Conservation (phyloP, 2,888 invertebrate genomes). For the Fabriciana adippe region DNA sequence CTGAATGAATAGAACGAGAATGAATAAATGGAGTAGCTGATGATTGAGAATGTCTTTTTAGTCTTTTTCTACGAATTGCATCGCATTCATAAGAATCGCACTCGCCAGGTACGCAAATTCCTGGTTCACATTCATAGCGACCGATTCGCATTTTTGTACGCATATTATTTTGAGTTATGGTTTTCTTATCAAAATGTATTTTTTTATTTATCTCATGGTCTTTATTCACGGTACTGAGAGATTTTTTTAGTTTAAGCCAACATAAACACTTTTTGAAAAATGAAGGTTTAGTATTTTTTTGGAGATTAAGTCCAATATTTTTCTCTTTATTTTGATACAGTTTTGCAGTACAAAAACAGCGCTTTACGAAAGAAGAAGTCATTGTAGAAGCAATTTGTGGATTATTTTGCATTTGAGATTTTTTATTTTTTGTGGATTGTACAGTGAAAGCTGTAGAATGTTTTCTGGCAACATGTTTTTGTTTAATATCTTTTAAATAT, state of each 20-base stretch:
- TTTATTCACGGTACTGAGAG: neutral
- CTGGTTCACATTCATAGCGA: slow-evolving; percentile 49
- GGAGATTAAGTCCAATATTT: slow-evolving; percentile 21
- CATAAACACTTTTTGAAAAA: slow-evolving; percentile 28
- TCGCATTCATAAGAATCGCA: slow-evolving; percentile 48
- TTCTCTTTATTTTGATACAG: slow-evolving; percentile 15
- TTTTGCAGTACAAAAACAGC: slow-evolving; percentile 36
- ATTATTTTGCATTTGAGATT: slow-evolving; percentile 21
- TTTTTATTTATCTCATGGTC: slow-evolving; percentile 17
- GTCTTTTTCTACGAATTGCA: slow-evolving; percentile 43
- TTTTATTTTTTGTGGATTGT: slow-evolving; percentile 3
- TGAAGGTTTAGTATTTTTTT: slow-evolving; percentile 15
- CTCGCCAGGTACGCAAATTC: slow-evolving; percentile 46
- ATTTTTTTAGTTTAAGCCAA: slow-evolving; percentile 22
- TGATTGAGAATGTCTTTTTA: slow-evolving; percentile 1
- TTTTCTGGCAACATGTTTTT: neutral
- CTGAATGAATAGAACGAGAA: slow-evolving; percentile 9
- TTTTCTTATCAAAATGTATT: slow-evolving; percentile 40
- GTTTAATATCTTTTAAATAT: slow-evolving; percentile 9
- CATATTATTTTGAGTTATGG: slow-evolving; percentile 22
- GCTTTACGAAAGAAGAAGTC: slow-evolving; percentile 33
- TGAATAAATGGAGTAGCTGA: neutral
- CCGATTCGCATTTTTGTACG: slow-evolving; percentile 26
- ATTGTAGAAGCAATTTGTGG: slow-evolving; percentile 27
- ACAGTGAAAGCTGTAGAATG: neutral